Conservation (phyloP, 2,888 invertebrate genomes). For the Nephrotoma flavescens region DNA sequence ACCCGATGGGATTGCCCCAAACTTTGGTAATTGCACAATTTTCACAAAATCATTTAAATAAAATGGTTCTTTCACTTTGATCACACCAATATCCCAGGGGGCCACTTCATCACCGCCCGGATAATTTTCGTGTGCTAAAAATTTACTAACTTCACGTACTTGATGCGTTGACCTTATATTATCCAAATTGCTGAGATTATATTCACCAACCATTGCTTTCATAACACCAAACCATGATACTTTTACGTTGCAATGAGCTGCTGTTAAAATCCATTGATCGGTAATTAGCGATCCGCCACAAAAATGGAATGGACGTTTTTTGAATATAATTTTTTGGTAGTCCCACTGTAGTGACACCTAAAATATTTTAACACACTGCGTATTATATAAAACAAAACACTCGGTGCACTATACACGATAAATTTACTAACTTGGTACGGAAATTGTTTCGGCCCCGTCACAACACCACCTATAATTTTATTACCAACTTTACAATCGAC, state of each 20-base stretch:
- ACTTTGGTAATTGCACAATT: not conserved
- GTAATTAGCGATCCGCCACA: not conserved
- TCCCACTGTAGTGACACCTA: conserved; percentile 1
- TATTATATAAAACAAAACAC: not conserved
- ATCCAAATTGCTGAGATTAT: not conserved
- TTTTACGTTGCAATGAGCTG: not conserved
- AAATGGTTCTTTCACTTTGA: not conserved
- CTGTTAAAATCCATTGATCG: not conserved
- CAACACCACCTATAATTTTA: not conserved
- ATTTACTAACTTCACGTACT: not conserved
- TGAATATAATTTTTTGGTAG: not conserved
- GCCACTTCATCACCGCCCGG: not conserved
- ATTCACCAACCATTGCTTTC: not conserved
- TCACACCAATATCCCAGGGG: not conserved
- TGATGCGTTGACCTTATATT: not conserved
- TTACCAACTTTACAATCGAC: not conserved
- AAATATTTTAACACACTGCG: not conserved
- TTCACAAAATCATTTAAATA: not conserved
- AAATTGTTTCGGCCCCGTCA: not conserved
- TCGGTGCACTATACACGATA: not conserved
- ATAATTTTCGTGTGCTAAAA: conserved; percentile 1
- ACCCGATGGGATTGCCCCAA: not conserved
- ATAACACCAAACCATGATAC: not conserved
- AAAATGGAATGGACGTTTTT: not conserved
- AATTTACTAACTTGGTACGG: not conserved